Base-by-base conservation (phyloP, 2,888 invertebrate genomes). In the Orthonychiurus folsomi region DNA sequence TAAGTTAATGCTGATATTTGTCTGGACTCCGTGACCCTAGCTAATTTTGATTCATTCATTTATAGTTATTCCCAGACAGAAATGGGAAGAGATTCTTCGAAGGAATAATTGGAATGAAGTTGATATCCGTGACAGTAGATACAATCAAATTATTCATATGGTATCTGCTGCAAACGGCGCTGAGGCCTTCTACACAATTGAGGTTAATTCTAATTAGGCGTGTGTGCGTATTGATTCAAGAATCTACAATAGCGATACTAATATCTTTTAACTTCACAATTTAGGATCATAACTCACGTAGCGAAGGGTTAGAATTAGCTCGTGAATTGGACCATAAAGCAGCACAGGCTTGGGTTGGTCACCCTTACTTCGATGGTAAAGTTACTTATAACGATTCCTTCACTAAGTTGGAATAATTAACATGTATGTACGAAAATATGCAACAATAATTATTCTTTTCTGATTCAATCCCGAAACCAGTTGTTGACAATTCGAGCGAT, bases 341-440 rank as follows among this genome's bases (percentile, higher is more conserved):
- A 0, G 92, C 95, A 1, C 88, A 93, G 37, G 90, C 96, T 0
- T 99, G 99, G 99, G 87, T 99, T 67, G 99, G 99, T 0, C 99
- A 99, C 80, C 99, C 99, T 0, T 99, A 97, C 79, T 95, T 95
- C 79, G 99, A 99, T 82, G 94, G n/a, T n/a, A n/a, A n/a, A n/a
- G n/a, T n/a, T n/a, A n/a, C n/a, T n/a, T n/a, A n/a, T n/a, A n/a
- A n/a, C n/a, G n/a, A n/a, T n/a, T n/a, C n/a, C n/a, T n/a, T n/a
- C n/a, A n/a, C n/a, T n/a, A n/a, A n/a, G n/a, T n/a, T n/a, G n/a
- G n/a, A n/a, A n/a, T n/a, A n/a, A n/a, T n/a, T n/a, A n/a, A n/a
- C n/a, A n/a, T n/a, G n/a, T n/a, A n/a, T n/a, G n/a, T n/a, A n/a
- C n/a, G n/a, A n/a, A n/a, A n/a, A n/a, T n/a, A n/a, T n/a, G n/a